Evolutionary conservation across 1,140 invertebrate species (phyloP), one percentile per base, ranked within the genome.

Genomic region (Tachypleus tridentatus): DNA sequence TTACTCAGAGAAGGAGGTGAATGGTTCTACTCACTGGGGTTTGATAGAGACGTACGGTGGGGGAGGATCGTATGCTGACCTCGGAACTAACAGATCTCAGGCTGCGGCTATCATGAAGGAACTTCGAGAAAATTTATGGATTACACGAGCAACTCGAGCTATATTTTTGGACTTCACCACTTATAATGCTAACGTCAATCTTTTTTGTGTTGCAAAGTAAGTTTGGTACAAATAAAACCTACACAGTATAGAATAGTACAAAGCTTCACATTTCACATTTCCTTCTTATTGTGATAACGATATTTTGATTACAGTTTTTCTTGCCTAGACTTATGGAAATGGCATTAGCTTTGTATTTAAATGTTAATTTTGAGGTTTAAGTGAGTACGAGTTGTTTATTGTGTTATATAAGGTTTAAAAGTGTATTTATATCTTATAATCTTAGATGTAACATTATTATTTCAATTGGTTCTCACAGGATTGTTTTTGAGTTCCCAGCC

Each of bases 111-210:
- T 79, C n/a, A 77, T 88, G 10, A 67, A 75, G 7, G 68, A 79
- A 11, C 75, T 89, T 11, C 81, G 83, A 71, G 69, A 82, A 48
- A 82, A 83, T 65, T 73, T 83, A 4, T 89, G 87, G 87, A 81
- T 89, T 50, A 78, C 79, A 47, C 69, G 84, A 67, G 84, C 81
- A n/a, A 88, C 87, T 0, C 74, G 87, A 72, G 85, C 79, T 3
- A 74, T 89, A 48, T 86, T 89, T 72, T 72, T 88, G 3, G 86
- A 89, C 75, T 88, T 89, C 69, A 83, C 83, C 0, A 78, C 86
- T 48, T 89, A 87, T 75, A 89, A 89, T 75, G 82, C 83, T 5
- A 89, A 89, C 75, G 78, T 87, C 57, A 88, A 89, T 74, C 75
- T 87, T 49, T 87, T 89, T 77, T 84, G 83, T 73, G 77, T 86